Evolutionary conservation across 2,888 invertebrate species (phyloP).

Genomic region (Anorthoa munda): DNA sequence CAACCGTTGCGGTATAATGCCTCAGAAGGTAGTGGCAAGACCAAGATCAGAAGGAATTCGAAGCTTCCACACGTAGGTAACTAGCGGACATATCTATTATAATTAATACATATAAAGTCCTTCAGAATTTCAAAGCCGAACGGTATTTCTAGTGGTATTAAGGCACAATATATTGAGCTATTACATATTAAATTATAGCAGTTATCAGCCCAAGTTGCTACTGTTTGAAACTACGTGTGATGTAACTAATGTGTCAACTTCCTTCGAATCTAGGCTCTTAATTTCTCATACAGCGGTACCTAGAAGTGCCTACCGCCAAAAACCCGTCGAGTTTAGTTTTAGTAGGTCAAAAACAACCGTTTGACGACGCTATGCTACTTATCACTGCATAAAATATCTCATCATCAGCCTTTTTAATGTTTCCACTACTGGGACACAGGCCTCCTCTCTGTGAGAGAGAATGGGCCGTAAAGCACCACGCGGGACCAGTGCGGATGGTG

Average conservation of each 20-base stretch:
- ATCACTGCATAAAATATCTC: background rate
- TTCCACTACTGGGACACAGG: no score
- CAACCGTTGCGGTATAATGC: conserved; percentile 18
- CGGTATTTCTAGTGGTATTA: conserved; percentile 36
- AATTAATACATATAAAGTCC: conserved; percentile 44
- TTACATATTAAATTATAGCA: conserved; percentile 43
- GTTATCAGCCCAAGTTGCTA: conserved; percentile 22
- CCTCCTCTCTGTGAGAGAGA: no score
- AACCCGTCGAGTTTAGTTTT: no score
- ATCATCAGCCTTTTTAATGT: no score
- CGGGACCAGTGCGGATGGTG: no score
- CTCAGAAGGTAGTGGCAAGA: conserved; percentile 17
- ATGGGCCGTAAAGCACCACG: no score
- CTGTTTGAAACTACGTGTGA: conserved; percentile 19
- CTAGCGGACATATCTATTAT: conserved; percentile 36
- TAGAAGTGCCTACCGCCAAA: no score
- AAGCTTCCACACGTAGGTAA: conserved; percentile 22
- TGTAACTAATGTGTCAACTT: conserved; percentile 19
- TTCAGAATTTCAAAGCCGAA: conserved; percentile 41
- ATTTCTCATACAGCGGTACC: background rate
- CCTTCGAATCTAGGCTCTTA: background rate
- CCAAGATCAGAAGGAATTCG: conserved; percentile 41
- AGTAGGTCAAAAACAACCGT: no score
- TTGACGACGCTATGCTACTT: background rate
- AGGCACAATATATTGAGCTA: conserved; percentile 39